phyloP scores from a whole-genome alignment of 2,797 vertebrate species.

The Tarsius wallacei region DNA sequence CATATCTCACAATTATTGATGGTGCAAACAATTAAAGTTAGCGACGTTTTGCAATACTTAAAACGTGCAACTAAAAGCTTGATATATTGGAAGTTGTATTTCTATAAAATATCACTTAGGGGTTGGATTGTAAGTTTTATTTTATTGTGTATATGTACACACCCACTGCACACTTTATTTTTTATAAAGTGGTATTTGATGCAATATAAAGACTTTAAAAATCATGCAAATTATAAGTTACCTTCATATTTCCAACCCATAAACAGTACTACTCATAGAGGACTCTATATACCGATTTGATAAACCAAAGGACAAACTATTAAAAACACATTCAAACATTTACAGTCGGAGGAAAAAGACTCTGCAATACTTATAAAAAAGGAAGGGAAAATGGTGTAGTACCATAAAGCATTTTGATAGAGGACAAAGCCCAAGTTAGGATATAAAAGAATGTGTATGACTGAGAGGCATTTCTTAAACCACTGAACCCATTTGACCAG shows the following conservation, averaged over 20 bases:
- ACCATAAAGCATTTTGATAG: slow-evolving; percentile 40
- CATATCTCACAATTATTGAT: background rate
- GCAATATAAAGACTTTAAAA: background rate
- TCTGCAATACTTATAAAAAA: slow-evolving; percentile 11
- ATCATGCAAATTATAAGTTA: background rate
- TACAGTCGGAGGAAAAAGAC: background rate
- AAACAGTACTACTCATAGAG: background rate
- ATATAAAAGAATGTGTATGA: slow-evolving; percentile 5
- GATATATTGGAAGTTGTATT: background rate
- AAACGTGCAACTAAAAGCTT: slow-evolving; percentile 13
- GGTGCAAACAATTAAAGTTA: background rate
- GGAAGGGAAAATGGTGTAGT: background rate
- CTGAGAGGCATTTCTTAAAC: slow-evolving; percentile 79
- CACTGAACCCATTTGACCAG: slow-evolving; percentile 67
- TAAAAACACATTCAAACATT: slow-evolving; percentile 53
- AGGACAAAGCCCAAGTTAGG: slow-evolving; percentile 16
- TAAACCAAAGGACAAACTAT: slow-evolving; percentile 16
- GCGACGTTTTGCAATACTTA: background rate
- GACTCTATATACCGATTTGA: slow-evolving; percentile 1
- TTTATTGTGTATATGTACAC: background rate
- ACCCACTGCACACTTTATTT: background rate
- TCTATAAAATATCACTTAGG: background rate
- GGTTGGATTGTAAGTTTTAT: background rate
- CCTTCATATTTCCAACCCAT: background rate
- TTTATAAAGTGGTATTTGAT: background rate